Evolutionary conservation across 2,797 vertebrate species (phyloP).

Genomic region (Eurystomus glaucurus): DNA sequence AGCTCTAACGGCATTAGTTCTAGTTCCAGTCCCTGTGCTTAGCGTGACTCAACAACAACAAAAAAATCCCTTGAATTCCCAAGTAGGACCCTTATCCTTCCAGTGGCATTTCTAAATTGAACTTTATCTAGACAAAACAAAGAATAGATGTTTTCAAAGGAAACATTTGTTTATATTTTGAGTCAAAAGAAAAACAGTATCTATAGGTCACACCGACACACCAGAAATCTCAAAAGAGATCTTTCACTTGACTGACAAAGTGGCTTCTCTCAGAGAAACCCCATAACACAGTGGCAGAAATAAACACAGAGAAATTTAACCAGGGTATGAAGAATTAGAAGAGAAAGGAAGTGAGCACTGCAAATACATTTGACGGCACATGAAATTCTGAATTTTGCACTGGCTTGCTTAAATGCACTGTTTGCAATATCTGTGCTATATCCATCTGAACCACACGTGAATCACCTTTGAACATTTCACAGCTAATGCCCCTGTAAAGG

Average conservation of each 20-base stretch:
- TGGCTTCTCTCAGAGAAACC: constrained; percentile 24
- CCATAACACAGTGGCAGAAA: constrained; percentile 48
- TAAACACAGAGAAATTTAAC: constrained; percentile 15
- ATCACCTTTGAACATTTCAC: background rate
- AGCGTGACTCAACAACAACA: background rate
- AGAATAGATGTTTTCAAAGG: background rate
- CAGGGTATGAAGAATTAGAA: constrained; percentile 4
- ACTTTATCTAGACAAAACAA: constrained; percentile 12
- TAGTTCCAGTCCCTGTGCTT: constrained; percentile 33
- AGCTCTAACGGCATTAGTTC: constrained; percentile 37
- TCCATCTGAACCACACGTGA: background rate
- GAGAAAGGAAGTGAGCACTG: constrained; percentile 37
- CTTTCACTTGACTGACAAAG: constrained; percentile 49
- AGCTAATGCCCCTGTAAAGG: background rate
- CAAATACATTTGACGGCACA: background rate
- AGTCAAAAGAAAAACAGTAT: background rate
- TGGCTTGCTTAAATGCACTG: background rate
- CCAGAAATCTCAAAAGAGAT: constrained; percentile 60
- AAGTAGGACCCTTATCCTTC: background rate
- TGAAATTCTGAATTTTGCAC: background rate
- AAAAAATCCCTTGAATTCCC: constrained; percentile 25
- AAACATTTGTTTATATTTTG: constrained; percentile 33
- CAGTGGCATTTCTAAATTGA: constrained; percentile 34
- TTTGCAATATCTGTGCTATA: background rate
- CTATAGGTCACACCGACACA: constrained; percentile 45